Conservation (phyloP, 2,113 vertebrate genomes). For the Campylomormyrus tamandua region DNA sequence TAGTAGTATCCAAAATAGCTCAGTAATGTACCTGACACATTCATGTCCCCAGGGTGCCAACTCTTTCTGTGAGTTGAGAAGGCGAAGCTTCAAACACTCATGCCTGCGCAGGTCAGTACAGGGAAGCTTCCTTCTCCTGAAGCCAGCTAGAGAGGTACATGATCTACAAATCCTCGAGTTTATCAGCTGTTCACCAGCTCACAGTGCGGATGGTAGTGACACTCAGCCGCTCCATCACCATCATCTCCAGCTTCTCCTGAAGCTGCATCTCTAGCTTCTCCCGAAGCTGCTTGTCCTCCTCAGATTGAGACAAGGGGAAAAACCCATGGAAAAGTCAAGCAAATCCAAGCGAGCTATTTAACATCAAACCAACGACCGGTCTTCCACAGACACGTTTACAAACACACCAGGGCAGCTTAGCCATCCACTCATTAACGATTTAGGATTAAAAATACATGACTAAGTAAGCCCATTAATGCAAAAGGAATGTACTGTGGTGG, state of each 20-base stretch:
- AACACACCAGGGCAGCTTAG: neutral
- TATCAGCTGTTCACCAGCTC: neutral
- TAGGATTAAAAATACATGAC: neutral
- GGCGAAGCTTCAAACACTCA: slow-evolving; percentile 90
- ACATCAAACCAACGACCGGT: neutral
- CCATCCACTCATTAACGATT: neutral
- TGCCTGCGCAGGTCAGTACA: slow-evolving; percentile 81
- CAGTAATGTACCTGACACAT: slow-evolving; percentile 70
- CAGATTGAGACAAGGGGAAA: slow-evolving; percentile 62
- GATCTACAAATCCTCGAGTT: neutral
- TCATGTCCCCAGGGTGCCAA: slow-evolving; percentile 95
- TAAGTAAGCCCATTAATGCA: neutral
- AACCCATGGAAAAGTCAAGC: neutral
- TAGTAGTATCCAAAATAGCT: neutral
- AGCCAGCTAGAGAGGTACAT: neutral
- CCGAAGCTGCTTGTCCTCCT: slow-evolving; percentile 89
- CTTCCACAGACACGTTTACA: neutral
- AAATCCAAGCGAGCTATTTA: neutral
- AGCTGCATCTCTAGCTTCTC: slow-evolving; percentile 73
- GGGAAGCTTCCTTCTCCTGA: slow-evolving; percentile 74
- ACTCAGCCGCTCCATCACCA: slow-evolving; percentile 79
- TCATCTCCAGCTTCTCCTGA: slow-evolving; percentile 69
- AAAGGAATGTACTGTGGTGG: neutral
- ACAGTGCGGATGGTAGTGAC: slow-evolving; percentile 59
- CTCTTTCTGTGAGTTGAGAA: slow-evolving; percentile 90